Base-by-base conservation (phyloP, 1,140 invertebrate genomes). In the Wasmannia auropunctata region DNA sequence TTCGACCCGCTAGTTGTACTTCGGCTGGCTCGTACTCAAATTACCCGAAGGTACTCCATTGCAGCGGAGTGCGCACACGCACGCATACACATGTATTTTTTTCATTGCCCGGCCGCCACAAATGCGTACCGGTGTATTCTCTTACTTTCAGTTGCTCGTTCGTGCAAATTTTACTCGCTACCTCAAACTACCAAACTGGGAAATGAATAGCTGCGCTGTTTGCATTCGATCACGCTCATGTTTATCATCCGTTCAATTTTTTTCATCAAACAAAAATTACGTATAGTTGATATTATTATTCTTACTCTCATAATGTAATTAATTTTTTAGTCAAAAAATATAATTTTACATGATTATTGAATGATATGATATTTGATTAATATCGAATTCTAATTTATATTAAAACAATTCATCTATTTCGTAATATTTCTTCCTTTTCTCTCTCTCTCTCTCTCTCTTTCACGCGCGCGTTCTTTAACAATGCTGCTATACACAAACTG, bases 21-120 rank as follows among this genome's bases (percentile, higher is more conserved):
- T 81, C 11, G 60, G 49, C 37, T 72, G 34, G 67, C 67, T 74
- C 79, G 79, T 83, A 83, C 79, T 83, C 79, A 74, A 83, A 83
- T 83, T 83, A 83, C 51, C 49, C 70, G 19, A 74, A 81, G 69
- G 79, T 83, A 83, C 79, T 83, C 51, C 79, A 83, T 83, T 51
- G 37, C n/a, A 22, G 25, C 51, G 65, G 31, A 67, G 25, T 34
- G 31, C 46, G 11, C 46, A 3, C 19, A 16, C 19, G 16, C 62
- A 14, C 22, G 3, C 4, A 22, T 3, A 14, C 22, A 8, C 34
- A 25, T 6, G 37, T 34, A n/a, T 72, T 81, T 81, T 80, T 74
- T 81, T 46, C 65, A 81, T 72, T 72, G 79, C 28, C 28, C 25
- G 37, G 25, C 40, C 37, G 25, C 65, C 79, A 14, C 31, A 43